Evolutionary conservation across 2,797 vertebrate species (phyloP).

Genomic region (Coluber constrictor): DNA sequence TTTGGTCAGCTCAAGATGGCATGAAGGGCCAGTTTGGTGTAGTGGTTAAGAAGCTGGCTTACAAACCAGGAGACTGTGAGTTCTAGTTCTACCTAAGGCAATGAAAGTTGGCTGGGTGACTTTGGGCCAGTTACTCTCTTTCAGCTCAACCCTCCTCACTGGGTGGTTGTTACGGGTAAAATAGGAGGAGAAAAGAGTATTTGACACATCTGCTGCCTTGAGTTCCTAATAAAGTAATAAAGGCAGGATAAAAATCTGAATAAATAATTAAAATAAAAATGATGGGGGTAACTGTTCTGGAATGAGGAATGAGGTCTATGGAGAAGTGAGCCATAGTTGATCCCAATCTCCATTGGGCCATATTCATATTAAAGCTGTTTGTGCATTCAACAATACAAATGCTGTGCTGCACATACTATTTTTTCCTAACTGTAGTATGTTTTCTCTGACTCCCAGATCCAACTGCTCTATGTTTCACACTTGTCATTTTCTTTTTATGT

Average conservation of each 20-base stretch:
- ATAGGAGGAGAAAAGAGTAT: too few species aligned
- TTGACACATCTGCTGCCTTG: too few species aligned
- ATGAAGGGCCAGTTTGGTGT: too few species aligned
- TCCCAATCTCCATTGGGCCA: not conserved
- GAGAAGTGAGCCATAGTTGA: not conserved
- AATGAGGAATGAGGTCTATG: not conserved
- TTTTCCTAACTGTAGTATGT: not conserved
- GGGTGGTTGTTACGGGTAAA: too few species aligned
- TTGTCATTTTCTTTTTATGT: not conserved
- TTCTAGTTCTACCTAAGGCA: too few species aligned
- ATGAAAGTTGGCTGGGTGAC: too few species aligned
- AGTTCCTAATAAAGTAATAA: too few species aligned
- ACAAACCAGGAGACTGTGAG: too few species aligned
- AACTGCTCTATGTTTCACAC: not conserved
- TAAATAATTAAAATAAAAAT: not conserved
- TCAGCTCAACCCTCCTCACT: too few species aligned
- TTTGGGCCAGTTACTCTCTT: too few species aligned
- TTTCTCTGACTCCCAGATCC: not conserved
- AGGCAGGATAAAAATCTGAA: too few species aligned
- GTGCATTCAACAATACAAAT: not conserved
- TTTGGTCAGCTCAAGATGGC: not conserved
- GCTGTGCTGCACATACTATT: not conserved
- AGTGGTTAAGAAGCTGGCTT: too few species aligned
- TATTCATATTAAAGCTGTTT: not conserved
- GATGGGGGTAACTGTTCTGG: not conserved